Evolutionary conservation across 2,888 invertebrate species (phyloP).

Genomic region (Philaethria dido): DNA sequence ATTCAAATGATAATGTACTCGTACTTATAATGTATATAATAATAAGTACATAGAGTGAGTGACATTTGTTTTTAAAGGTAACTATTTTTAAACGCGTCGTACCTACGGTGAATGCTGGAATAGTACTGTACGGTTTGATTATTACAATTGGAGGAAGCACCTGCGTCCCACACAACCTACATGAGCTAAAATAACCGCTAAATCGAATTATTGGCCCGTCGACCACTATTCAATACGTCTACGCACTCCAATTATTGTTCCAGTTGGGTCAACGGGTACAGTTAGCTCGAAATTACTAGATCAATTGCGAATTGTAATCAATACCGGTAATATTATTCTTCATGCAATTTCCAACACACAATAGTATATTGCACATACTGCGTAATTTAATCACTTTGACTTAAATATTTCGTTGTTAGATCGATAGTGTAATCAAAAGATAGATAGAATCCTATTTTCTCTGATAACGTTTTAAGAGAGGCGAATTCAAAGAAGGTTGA

Average conservation of each 20-base stretch:
- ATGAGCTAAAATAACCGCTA: slow-evolving; percentile 77
- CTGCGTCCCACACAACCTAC: slow-evolving; percentile 66
- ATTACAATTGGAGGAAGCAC: slow-evolving; percentile 64
- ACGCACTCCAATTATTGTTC: slow-evolving; percentile 64
- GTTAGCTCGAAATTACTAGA: slow-evolving; percentile 52
- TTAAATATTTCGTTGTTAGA: not conserved
- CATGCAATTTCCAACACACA: not conserved
- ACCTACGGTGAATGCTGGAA: slow-evolving; percentile 33
- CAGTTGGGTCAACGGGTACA: slow-evolving; percentile 60
- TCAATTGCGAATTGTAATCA: slow-evolving; percentile 49
- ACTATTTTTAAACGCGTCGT: slow-evolving; percentile 19
- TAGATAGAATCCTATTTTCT: not conserved
- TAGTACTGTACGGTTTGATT: slow-evolving; percentile 54
- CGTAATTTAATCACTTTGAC: not conserved
- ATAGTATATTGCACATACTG: not conserved
- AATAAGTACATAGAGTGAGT: not conserved
- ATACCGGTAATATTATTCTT: slow-evolving; percentile 19
- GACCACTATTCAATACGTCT: slow-evolving; percentile 65
- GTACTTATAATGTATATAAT: not conserved
- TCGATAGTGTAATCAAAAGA: too few relatives aligned
- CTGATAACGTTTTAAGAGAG: too few relatives aligned
- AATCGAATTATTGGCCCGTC: slow-evolving; percentile 76
- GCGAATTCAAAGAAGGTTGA: too few relatives aligned
- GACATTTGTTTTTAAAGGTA: not conserved
- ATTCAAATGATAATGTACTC: not conserved